phyloP scores from a whole-genome alignment of 2,113 vertebrate species.

The Natator depressus region DNA sequence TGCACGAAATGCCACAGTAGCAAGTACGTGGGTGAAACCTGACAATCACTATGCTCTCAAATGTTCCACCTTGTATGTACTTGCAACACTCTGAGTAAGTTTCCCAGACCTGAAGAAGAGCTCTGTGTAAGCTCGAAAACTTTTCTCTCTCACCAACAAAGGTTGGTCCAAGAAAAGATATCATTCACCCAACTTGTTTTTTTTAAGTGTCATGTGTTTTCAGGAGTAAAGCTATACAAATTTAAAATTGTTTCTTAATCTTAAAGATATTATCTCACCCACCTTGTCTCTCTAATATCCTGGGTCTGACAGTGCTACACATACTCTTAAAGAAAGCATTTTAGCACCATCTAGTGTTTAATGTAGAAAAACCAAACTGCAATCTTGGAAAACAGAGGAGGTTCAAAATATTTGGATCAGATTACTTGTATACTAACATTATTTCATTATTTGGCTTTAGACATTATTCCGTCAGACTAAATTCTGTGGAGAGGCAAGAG shows the following conservation, averaged over 20 bases:
- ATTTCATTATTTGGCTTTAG: background rate
- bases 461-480: background rate
- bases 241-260: no score
- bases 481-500: rapidly evolving
- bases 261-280: background rate
- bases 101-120: background rate
- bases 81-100: background rate
- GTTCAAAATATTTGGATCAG: rapidly evolving
- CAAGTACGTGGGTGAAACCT: background rate
- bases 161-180: background rate
- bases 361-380: background rate
- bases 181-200: background rate
- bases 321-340: background rate
- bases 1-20: background rate
- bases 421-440: rapidly evolving
- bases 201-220: no score
- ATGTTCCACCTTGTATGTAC: background rate
- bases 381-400: background rate
- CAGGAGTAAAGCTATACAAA: no score
- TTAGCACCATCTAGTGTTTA: slow-evolving; percentile 53
- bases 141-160: background rate
- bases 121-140: background rate
- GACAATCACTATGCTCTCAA: background rate
- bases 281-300: background rate
- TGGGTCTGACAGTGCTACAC: background rate